These are phyloP conservation scores for Chrysomela aeneicollis DNA, from an alignment of 2,888 invertebrate genomes.

Conservation along the genomic window DNA sequence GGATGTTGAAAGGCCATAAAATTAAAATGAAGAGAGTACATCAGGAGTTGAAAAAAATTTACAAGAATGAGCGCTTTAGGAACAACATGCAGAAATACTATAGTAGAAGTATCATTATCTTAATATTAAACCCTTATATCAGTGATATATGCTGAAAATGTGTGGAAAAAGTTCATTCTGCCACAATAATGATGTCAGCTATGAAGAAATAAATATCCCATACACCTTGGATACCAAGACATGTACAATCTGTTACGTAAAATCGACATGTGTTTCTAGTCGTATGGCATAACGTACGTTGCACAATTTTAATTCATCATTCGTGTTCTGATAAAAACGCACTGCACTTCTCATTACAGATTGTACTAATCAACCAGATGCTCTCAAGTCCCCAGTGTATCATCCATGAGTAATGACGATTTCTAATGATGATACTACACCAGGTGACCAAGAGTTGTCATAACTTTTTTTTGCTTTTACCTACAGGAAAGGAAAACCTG, in stretches of 20 bases:
- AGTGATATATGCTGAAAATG: too few species aligned
- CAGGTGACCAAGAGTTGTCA: too few species aligned
- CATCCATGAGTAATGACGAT: background rate
- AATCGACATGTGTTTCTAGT: background rate
- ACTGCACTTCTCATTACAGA: background rate
- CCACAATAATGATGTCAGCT: background rate
- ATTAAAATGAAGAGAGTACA: too few species aligned
- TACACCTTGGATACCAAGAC: background rate
- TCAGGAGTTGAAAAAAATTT: too few species aligned
- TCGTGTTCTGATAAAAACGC: conserved; percentile 7
- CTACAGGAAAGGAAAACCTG: too few species aligned
- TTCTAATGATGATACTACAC: background rate
- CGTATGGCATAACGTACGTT: background rate
- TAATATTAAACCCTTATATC: too few species aligned
- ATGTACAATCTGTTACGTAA: conserved; percentile 7
- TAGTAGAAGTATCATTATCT: too few species aligned
- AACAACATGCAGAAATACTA: too few species aligned
- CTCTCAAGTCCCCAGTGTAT: background rate
- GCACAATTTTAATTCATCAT: conserved; percentile 19
- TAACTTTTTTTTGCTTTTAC: too few species aligned
- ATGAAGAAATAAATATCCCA: background rate
- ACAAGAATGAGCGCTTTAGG: too few species aligned
- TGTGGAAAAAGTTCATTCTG: too few species aligned
- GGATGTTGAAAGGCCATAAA: too few species aligned
- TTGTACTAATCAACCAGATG: conserved; percentile 9